Evolutionary conservation across 2,797 vertebrate species (phyloP).

Genomic region (Sitta carolinensis): DNA sequence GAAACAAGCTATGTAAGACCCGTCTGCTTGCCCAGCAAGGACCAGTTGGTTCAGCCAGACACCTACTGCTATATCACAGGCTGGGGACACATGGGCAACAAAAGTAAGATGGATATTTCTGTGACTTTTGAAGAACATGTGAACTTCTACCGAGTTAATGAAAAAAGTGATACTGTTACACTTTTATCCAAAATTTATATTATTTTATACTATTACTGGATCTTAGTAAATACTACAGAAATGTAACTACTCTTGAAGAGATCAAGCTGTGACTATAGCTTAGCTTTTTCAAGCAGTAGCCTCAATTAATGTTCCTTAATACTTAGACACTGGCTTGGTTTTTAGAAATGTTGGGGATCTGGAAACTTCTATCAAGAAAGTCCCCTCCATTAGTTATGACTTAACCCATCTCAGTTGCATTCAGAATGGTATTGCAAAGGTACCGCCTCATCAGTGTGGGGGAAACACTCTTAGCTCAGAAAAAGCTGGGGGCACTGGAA

Average conservation of each 20-base stretch:
- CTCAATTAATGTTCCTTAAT: background rate
- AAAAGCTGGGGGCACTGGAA: background rate
- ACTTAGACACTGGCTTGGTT: background rate
- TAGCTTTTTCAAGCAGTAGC: background rate
- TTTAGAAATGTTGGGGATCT: background rate
- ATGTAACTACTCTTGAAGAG: background rate
- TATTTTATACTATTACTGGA: background rate
- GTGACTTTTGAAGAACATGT: background rate
- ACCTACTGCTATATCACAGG: conserved; percentile 96
- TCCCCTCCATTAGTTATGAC: background rate
- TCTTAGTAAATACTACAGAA: background rate
- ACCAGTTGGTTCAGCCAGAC: conserved; percentile 80
- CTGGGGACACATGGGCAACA: conserved; percentile 95
- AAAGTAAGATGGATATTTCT: conserved; percentile 79
- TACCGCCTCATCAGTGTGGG: background rate
- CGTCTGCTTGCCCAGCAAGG: conserved; percentile 83
- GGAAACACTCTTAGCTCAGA: background rate
- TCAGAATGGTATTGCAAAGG: background rate
- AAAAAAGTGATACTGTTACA: background rate
- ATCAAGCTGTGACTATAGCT: background rate
- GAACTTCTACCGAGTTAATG: background rate
- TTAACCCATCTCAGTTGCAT: background rate
- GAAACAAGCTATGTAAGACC: conserved; percentile 86
- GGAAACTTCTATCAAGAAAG: background rate
- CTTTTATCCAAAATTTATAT: background rate